Base-by-base conservation (phyloP, 2,797 vertebrate species). In the Clarias laeviceps region DNA sequence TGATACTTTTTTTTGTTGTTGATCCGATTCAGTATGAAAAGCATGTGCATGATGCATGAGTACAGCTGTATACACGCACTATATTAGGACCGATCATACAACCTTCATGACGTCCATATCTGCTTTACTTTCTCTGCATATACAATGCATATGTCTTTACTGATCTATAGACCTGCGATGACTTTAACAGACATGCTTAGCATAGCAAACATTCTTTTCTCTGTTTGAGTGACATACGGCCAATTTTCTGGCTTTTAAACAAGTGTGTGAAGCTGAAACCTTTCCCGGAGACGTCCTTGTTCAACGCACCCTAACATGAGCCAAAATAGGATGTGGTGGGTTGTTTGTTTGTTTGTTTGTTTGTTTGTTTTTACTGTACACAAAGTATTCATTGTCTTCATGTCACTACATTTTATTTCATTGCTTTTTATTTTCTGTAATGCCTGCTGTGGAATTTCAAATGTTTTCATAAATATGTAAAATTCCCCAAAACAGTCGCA, bases 181-280 rank as follows among this genome's bases (percentile, higher is more conserved):
- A 5, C 56, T 72, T 57, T 61, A n/a, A 70, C 5, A 57, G 59
- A 64, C 56, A 11, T 84, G 56, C 50, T 68, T 57, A 62, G 40
- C 32, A 54, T 37, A 65, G 59, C 59, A 83, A 83, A 32, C 37
- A 20, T n/a, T 62, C 5, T 29, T 61, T 64, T 54, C 18, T 37
- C 57, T 40, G 8, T 12, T 72, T 34, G 74, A 77, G 27, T 29
- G 79, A 76, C 70, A 73, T 15, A 17, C 54, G 17, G 77, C 18
- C 57, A 56, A 64, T 73, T 80, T 50, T 69, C 68, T 73, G n/a
- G 22, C 57, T 18, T 74, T 62, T 80, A 50, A 78, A 59, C 61
- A 1, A 73, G 8, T 15, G 5, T 17, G 18, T 50, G 11, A 72
- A 62, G 54, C 17, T 11, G n/a, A 32, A 50, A 50, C 3, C 56